Evolutionary conservation across 1,140 invertebrate species (phyloP).

Genomic region (Mycetomoellerius zeteki): DNA sequence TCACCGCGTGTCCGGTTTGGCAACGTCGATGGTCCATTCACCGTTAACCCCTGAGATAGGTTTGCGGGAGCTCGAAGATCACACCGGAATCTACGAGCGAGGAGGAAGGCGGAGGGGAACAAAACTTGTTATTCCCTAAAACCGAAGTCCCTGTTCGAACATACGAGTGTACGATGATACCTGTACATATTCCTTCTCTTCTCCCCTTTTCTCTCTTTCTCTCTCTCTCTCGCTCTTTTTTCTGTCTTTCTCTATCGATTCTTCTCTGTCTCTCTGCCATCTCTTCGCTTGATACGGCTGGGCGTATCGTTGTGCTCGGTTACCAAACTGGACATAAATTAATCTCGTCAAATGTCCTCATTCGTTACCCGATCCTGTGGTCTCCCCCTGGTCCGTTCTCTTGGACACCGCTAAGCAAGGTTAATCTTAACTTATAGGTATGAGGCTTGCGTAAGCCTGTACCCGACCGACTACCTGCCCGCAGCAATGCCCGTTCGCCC

Average conservation of each 20-base stretch:
- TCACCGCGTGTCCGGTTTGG: slow-evolving; percentile 68
- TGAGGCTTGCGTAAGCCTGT: slow-evolving; percentile 82
- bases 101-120: slow-evolving; percentile 1
- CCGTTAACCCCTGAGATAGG: slow-evolving; percentile 73
- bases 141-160: slow-evolving; percentile 65
- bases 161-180: slow-evolving; percentile 60
- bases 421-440: slow-evolving; percentile 85
- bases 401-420: slow-evolving; percentile 81
- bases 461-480: slow-evolving; percentile 54
- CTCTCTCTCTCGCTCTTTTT: too few species aligned
- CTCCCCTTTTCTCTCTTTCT: background rate
- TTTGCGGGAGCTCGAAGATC: slow-evolving; percentile 64
- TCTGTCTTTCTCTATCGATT: slow-evolving; percentile 7
- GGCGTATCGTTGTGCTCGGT: slow-evolving; percentile 80
- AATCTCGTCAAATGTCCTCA: slow-evolving; percentile 86
- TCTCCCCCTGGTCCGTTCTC: slow-evolving; percentile 57
- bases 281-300: slow-evolving; percentile 62
- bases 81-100: slow-evolving; percentile 40
- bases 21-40: slow-evolving; percentile 70
- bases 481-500: background rate
- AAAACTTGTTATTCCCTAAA: slow-evolving; percentile 77
- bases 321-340: slow-evolving; percentile 86
- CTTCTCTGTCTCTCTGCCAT: slow-evolving; percentile 11
- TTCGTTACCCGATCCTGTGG: slow-evolving; percentile 80
- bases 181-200: slow-evolving; percentile 7